phyloP scores from a whole-genome alignment of 2,113 vertebrate species.

The Collichthys lucidus region DNA sequence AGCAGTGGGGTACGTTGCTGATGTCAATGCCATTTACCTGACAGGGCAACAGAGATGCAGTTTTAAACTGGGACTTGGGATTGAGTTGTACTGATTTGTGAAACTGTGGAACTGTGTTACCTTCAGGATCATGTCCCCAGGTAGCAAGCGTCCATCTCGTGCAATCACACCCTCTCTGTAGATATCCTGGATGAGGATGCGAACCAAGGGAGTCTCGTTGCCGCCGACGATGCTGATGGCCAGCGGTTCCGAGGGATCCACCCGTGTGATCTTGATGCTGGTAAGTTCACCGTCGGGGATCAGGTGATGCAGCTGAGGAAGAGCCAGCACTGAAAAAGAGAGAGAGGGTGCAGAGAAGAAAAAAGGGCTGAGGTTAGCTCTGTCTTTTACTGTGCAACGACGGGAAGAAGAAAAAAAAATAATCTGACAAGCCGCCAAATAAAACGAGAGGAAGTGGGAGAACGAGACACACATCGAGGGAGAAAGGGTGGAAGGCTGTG shows the following conservation, averaged over 20 bases:
- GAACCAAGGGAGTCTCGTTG: constrained; percentile 93
- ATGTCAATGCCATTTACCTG: constrained; percentile 98
- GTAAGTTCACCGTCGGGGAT: constrained; percentile 97
- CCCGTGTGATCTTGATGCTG: constrained; percentile 93
- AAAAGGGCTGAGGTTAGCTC: constrained; percentile 32
- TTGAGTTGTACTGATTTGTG: constrained; percentile 6
- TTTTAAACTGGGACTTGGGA: not conserved
- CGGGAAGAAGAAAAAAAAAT: not conserved
- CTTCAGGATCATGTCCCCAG: constrained; percentile 98
- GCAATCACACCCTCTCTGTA: constrained; percentile 94
- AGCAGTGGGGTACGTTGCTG: constrained; percentile 93
- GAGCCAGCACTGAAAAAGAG: constrained; percentile 83
- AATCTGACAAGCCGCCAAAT: constrained; percentile 35
- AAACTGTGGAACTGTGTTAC: constrained; percentile 80
- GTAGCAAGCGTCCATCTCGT: constrained; percentile 93
- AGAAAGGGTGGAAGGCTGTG: constrained; percentile 25
- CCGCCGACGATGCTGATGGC: constrained; percentile 96
- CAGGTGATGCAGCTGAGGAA: constrained; percentile 95
- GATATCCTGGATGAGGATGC: constrained; percentile 97
- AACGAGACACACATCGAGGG: constrained; percentile 15
- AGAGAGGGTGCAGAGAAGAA: not conserved
- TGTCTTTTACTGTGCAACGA: not conserved
- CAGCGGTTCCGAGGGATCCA: constrained; percentile 87
- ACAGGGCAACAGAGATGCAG: not conserved
- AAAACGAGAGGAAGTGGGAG: constrained; percentile 48